These are phyloP conservation scores for Saturnia pavonia DNA, from an alignment of 2,888 invertebrate species.

Conservation along the genomic window DNA sequence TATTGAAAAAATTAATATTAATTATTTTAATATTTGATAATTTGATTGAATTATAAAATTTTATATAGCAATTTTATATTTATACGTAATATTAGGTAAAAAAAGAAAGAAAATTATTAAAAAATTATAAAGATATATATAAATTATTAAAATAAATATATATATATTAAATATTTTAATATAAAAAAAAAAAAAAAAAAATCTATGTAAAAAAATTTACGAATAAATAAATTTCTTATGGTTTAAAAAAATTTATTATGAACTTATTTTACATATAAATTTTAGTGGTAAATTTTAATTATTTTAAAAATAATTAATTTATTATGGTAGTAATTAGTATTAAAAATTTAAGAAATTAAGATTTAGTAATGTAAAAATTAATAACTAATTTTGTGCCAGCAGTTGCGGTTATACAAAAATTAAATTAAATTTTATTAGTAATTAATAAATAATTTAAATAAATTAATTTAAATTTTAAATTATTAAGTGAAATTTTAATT, in stretches of 20 bases:
- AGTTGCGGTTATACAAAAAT: slow-evolving; percentile 86
- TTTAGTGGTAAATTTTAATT: slow-evolving; percentile 64
- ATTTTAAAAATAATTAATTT: slow-evolving; percentile 65
- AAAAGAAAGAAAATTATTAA: slow-evolving; percentile 31
- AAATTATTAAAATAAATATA: slow-evolving; percentile 32
- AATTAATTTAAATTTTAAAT: slow-evolving; percentile 65
- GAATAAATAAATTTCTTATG: slow-evolving; percentile 74
- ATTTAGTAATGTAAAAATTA: slow-evolving; percentile 82
- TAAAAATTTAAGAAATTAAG: slow-evolving; percentile 83
- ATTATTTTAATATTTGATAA: slow-evolving; percentile 22
- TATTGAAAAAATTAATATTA: slow-evolving; percentile 25
- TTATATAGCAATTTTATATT: slow-evolving; percentile 27
- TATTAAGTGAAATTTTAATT: slow-evolving; percentile 83
- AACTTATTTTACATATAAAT: slow-evolving; percentile 81
- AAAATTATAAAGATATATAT: slow-evolving; percentile 25
- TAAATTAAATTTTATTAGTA: slow-evolving; percentile 79
- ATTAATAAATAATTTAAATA: slow-evolving; percentile 55
- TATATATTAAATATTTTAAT: slow-evolving; percentile 25
- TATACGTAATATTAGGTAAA: slow-evolving; percentile 33
- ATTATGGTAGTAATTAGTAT: slow-evolving; percentile 70
- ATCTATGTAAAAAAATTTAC: slow-evolving; percentile 46
- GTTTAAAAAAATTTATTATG: slow-evolving; percentile 72
- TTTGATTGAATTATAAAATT: slow-evolving; percentile 22
- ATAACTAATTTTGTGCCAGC: slow-evolving; percentile 86
- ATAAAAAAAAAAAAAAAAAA: slow-evolving; percentile 64